Base-by-base conservation (phyloP, 2,888 invertebrate genomes). In the Ornithoptera priamus region DNA sequence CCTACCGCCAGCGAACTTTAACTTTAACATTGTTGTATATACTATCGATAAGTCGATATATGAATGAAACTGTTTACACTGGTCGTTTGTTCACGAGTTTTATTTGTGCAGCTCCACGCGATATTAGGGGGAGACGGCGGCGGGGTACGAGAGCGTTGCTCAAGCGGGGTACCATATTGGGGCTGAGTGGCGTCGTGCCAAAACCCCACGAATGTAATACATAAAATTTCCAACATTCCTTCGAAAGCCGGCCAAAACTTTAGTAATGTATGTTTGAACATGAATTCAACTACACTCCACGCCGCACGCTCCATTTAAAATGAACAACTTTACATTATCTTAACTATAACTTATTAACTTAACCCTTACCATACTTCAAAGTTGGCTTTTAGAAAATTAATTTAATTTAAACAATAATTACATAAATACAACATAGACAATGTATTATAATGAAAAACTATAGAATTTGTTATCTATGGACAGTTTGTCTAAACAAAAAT, bases 111-210 rank as follows among this genome's bases (percentile, higher is more conserved):
- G 66, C 66, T 62, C 57, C 62, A 66, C 62, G 58, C 20, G 56
- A 69, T 62, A 53, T 62, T 39, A 39, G 57, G 24, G 56, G 58
- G 68, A 59, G 65, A 61, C 61, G 61, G 56, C 57, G 46, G 46
- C 46, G 65, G 22, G 57, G 8, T 59, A 58, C 62, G 69, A 50
- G 56, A 61, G 60, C 63, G 62, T 67, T 65, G 60, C 67, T 63
- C 42, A 53, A 59, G 59, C 62, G 61, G 42, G 46, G 62, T 10
- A 63, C 63, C 63, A 67, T 67, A 70, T 67, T 67, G 67, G 63
- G 59, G 63, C 63, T 64, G 67, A 65, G 67, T 67, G 67, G 70
- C 70, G 42, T 67, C 60, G 59, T 70, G 70, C 70, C 70, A 70
- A 64, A 70, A 67, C 59, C 46, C 42, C 59, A 39, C 20, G 53